phyloP scores from a whole-genome alignment of 2,888 invertebrate genomes.

The Tipula unca region DNA sequence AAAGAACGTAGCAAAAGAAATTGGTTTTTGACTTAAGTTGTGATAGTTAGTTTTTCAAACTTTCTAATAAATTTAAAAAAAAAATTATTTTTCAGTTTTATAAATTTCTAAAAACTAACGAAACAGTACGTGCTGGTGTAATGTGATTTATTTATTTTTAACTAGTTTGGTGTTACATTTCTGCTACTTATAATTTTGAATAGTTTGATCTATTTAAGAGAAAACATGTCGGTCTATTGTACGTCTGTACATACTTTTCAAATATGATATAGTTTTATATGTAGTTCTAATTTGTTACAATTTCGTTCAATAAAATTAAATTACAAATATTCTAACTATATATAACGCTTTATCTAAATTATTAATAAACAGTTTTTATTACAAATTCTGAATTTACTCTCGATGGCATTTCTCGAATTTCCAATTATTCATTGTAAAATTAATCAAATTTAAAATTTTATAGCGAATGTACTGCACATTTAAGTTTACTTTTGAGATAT shows the following conservation, averaged over 20 bases:
- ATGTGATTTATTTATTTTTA: neutral
- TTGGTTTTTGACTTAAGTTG: slow-evolving; percentile 3
- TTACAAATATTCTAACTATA: neutral
- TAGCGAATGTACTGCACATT: no score
- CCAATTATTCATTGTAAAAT: no score
- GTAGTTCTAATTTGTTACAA: neutral
- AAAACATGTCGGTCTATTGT: neutral
- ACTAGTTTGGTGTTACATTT: neutral
- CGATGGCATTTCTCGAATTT: no score
- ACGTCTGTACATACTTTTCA: no score
- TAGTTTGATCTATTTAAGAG: neutral
- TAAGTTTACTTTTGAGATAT: no score
- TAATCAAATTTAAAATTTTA: no score
- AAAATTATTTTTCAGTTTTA: neutral
- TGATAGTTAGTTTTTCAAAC: neutral
- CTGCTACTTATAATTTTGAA: neutral
- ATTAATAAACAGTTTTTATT: no score
- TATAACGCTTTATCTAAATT: no score
- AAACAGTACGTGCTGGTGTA: neutral
- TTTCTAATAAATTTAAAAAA: neutral
- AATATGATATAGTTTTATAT: no score
- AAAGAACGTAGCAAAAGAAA: neutral
- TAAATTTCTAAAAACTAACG: neutral
- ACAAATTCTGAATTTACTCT: no score
- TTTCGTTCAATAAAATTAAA: neutral